phyloP scores from a whole-genome alignment of 2,888 invertebrate genomes.

The Cerceris ruficornis region DNA sequence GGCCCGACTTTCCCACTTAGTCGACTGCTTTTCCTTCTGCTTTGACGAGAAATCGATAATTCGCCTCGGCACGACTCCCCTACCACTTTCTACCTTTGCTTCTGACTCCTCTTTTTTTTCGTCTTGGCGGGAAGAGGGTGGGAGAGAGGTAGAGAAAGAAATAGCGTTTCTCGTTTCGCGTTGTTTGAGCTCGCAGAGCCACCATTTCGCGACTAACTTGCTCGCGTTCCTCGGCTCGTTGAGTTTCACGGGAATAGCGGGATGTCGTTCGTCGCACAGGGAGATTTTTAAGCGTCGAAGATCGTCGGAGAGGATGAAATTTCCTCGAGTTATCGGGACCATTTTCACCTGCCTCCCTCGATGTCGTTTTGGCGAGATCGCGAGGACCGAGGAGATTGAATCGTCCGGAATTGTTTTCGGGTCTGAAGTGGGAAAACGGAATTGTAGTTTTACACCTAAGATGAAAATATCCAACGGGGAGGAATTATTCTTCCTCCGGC shows the following conservation, averaged over 20 bases:
- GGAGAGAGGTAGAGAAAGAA: neutral
- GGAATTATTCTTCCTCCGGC: conserved; percentile 45
- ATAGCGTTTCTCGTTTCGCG: too few relatives aligned
- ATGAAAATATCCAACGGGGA: conserved; percentile 22
- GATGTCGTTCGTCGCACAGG: too few relatives aligned
- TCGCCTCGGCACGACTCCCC: neutral
- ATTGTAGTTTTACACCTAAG: conserved; percentile 45
- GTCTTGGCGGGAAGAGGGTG: neutral
- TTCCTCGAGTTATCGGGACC: conserved; percentile 5
- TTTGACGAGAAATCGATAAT: conserved; percentile 29
- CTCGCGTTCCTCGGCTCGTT: too few relatives aligned
- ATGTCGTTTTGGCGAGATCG: conserved; percentile 39
- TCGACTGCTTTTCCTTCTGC: neutral
- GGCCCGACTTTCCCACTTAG: neutral
- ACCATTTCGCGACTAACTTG: too few relatives aligned
- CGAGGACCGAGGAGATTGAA: conserved; percentile 44
- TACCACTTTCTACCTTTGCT: neutral
- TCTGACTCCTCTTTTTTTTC: neutral
- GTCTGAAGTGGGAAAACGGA: conserved; percentile 31
- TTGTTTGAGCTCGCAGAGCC: too few relatives aligned
- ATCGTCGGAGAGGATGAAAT: conserved; percentile 40
- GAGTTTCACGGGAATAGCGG: too few relatives aligned
- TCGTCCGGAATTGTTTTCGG: conserved; percentile 52
- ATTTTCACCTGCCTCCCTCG: conserved; percentile 15
- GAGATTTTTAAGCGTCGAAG: neutral